Base-by-base conservation (phyloP, 2,113 vertebrate genomes). In the Ammodytes marinus region DNA sequence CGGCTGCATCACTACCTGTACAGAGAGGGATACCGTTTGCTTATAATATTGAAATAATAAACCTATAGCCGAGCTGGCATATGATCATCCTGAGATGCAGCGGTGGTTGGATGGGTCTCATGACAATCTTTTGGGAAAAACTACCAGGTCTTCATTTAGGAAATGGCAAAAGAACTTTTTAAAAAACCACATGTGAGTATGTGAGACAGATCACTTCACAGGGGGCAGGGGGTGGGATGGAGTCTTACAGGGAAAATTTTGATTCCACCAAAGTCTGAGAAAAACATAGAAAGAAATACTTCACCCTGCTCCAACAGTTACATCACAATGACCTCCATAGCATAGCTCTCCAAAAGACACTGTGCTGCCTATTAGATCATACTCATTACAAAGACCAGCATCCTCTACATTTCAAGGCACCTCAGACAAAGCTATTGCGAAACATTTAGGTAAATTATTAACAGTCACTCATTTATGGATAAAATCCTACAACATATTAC, bases 181-280 rank as follows among this genome's bases (percentile, higher is more conserved):
- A 88, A 88, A 27, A 81, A 80, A 57, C 53, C 37, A n/a, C n/a
- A n/a, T 57, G 43, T 42, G 55, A 72, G 50, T 66, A 69, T 77
- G 66, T 77, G 61, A 45, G 74, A 65, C 73, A 65, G 67, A 72
- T 61, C 43, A 42, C 67, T 63, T 68, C 42, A 65, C 42, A 13
- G 68, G 37, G 42, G 63, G 40, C 64, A 76, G 57, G 66, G n/a
- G 5, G 15, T 49, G 61, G 69, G 67, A 6, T 49, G 58, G 55
- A 77, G 72, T 74, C 86, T 73, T 77, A 79, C 73, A 74, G 69
- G 74, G 55, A 63, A 86, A 55, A 96, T 90, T 77, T 96, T 94
- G 91, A 95, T 92, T 80, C 94, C 95, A 63, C 95, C 82, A 96
- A 92, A 85, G 84, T 89, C 91, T 96, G 95, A 96, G 95, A 90